Base-by-base conservation (phyloP, 2,113 vertebrate genomes). In the Theristicus caerulescens region DNA sequence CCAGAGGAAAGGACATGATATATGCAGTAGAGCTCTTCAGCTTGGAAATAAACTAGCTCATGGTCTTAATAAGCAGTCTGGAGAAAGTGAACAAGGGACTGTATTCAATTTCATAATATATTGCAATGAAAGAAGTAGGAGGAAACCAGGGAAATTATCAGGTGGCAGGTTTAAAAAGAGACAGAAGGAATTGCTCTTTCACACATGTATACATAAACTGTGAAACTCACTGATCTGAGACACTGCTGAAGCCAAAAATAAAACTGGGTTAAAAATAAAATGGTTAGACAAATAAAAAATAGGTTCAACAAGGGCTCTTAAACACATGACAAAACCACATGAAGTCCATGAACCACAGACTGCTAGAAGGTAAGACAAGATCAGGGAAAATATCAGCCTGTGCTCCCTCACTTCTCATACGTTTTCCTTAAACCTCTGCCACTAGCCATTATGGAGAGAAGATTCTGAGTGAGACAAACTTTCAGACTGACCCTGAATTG, bases 261-360 rank as follows among this genome's bases (percentile, higher is more conserved):
- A 94, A 95, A 76, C 59, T 27, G 52, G 29, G 47, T 55, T 94
- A 96, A 91, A 94, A 97, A 94, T 89, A 94, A 94, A 92, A 84
- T 22, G 52, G 47, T 96, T 92, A 86, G 72, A 95, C 83, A 96
- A 95, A 94, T 86, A 70, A 94, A 92, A 91, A 78, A 59, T 74
- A 84, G 26, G 61, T 82, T 83, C 55, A 95, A 74, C 77, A 64
- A 4, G 1, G 77, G n/a, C 38, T 71, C 5, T 78, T 79, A 82
- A 93, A 64, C 44, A 71, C 51, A 18, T 46, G 55, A 78, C 17
- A 20, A 78, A 93, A 95, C 91, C 64, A 86, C 31, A 64, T 27
- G 11, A 64, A 86, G 36, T 64, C 65, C 25, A 17, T 40, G 52
- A 84, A 81, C 34, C 17, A 69, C 3, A 6, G 42, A 34, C 61